These are phyloP conservation scores for Lethrus apterus DNA, from an alignment of 1,140 invertebrate genomes.

Conservation along the genomic window DNA sequence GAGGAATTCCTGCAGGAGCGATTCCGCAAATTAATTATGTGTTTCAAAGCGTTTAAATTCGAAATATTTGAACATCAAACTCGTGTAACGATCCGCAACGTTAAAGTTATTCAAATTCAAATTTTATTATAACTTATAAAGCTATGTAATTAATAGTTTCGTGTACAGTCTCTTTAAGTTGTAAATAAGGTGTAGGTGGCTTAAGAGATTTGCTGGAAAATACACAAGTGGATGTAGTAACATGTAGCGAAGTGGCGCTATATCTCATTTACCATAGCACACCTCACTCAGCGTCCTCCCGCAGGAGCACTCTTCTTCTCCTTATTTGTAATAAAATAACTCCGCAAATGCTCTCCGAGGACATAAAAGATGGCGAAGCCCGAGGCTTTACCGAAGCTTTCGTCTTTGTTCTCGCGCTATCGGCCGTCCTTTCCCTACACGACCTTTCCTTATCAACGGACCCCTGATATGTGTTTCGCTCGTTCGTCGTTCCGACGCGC, in stretches of 20 bases:
- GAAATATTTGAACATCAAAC: too few relatives aligned
- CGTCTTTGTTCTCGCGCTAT: constrained; percentile 30
- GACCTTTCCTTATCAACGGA: constrained; percentile 11
- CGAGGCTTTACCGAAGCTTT: constrained; percentile 22
- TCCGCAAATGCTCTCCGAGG: constrained; percentile 39
- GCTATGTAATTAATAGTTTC: too few relatives aligned
- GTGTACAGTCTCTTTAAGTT: too few relatives aligned
- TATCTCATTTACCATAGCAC: constrained; percentile 35
- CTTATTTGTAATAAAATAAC: constrained; percentile 43
- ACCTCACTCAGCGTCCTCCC: constrained; percentile 36
- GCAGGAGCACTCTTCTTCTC: constrained; percentile 35
- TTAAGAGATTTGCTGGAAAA: constrained; percentile 25
- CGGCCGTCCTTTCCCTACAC: constrained; percentile 14
- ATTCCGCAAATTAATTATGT: too few relatives aligned
- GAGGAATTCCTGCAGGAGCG: too few relatives aligned
- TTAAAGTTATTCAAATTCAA: too few relatives aligned
- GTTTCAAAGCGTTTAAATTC: too few relatives aligned
- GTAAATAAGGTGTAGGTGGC: constrained; percentile 19
- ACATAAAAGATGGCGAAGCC: constrained; percentile 34
- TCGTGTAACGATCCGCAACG: too few relatives aligned
- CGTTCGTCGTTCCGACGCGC: not conserved
- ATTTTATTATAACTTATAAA: too few relatives aligned
- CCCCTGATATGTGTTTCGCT: too few relatives aligned
- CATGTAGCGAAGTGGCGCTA: constrained; percentile 25
- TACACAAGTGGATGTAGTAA: constrained; percentile 24